Conservation (phyloP, 2,113 vertebrate genomes). For the Myotis lucifugus region DNA sequence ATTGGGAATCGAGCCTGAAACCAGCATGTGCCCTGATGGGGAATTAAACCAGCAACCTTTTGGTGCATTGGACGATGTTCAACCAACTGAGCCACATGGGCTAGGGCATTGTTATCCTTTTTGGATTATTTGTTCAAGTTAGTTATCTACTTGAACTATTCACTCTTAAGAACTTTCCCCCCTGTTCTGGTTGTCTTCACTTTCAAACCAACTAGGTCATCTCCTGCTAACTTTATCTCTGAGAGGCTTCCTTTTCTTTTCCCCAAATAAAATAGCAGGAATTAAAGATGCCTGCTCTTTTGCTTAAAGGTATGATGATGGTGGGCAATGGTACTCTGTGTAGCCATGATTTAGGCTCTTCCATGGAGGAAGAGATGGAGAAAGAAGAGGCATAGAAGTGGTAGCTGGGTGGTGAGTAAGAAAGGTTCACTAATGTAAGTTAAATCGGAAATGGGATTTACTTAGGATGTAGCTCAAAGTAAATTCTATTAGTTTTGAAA, state of each 20-base stretch:
- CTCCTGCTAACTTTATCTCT: background rate
- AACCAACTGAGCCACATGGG: too few relatives aligned
- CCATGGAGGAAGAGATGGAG: background rate
- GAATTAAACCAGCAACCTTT: too few relatives aligned
- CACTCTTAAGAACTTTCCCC: background rate
- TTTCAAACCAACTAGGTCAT: background rate
- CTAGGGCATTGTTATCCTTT: background rate
- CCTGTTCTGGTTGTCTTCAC: background rate
- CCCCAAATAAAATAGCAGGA: background rate
- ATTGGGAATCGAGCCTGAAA: too few relatives aligned
- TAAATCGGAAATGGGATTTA: background rate
- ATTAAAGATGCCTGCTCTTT: background rate
- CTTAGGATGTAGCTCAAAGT: background rate
- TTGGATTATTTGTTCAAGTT: background rate
- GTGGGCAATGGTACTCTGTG: background rate
- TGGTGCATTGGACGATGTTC: too few relatives aligned
- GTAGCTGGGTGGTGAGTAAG: background rate
- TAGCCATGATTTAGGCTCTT: background rate
- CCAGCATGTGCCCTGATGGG: too few relatives aligned
- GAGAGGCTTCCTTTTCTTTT: background rate
- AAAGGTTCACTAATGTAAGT: background rate
- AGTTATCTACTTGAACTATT: background rate
- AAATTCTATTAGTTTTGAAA: background rate
- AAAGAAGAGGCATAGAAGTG: background rate
- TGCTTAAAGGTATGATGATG: background rate